phyloP scores from a whole-genome alignment of 2,113 vertebrate species.

The Spermophilus dauricus region DNA sequence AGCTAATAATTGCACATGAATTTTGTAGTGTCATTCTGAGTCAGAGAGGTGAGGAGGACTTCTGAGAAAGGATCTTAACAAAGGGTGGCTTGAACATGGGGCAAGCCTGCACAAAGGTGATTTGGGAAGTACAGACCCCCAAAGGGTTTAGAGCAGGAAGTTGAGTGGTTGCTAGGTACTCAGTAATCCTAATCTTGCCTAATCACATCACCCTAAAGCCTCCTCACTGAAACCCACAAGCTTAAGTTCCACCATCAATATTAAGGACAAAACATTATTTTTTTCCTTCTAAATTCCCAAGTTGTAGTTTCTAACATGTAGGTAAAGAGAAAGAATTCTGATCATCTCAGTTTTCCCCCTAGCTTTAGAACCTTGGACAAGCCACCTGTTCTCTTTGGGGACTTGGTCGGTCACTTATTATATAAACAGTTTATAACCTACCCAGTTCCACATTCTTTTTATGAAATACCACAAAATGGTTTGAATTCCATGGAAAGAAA shows the following conservation, averaged over 20 bases:
- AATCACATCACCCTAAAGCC: neutral
- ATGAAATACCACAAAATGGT: conserved; percentile 15
- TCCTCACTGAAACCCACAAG: neutral
- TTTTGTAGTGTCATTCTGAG: neutral
- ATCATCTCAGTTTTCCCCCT: neutral
- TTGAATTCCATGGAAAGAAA: neutral
- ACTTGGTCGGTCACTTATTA: neutral
- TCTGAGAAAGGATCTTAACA: neutral
- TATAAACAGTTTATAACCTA: conserved; percentile 28
- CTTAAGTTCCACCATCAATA: neutral
- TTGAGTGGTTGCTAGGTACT: neutral
- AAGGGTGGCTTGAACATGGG: neutral
- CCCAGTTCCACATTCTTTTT: conserved; percentile 11
- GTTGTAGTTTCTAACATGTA: neutral
- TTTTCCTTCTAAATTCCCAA: conserved; percentile 5
- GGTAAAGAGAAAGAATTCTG: neutral
- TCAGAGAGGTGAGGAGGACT: neutral
- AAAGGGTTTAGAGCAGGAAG: neutral
- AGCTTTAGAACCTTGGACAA: neutral
- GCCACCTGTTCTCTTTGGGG: neutral
- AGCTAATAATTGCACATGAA: neutral
- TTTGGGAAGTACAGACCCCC: no score
- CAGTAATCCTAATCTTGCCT: neutral
- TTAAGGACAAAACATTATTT: neutral
- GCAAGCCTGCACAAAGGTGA: neutral